Evolutionary conservation across 2,113 vertebrate genomes (phyloP).

Genomic region (Paradisaea rubra): DNA sequence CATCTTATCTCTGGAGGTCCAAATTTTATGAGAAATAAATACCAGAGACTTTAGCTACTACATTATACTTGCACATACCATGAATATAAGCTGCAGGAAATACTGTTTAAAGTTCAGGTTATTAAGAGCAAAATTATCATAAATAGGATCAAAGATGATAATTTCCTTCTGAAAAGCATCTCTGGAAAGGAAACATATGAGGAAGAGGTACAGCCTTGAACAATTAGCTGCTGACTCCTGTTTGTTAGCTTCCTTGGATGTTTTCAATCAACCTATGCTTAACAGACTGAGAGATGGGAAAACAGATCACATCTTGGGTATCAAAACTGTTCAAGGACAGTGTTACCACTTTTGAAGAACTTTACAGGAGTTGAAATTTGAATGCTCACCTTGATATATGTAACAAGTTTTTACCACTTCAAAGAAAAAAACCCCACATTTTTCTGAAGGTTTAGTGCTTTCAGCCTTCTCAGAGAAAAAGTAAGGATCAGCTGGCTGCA

Average conservation of each 20-base stretch:
- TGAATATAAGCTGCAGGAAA: background rate
- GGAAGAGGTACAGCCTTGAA: background rate
- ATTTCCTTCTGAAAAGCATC: background rate
- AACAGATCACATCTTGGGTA: background rate
- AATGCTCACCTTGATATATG: background rate
- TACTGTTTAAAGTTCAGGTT: constrained; percentile 2
- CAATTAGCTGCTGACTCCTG: background rate
- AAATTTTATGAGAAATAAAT: background rate
- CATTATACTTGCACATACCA: background rate
- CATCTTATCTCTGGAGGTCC: background rate
- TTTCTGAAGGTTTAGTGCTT: background rate
- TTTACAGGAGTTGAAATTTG: background rate
- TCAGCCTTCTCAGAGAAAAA: background rate
- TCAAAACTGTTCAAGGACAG: background rate
- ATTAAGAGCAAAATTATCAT: constrained; percentile 44
- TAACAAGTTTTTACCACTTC: background rate
- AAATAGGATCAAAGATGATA: background rate
- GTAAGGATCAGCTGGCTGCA: background rate
- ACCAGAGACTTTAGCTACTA: background rate
- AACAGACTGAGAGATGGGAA: background rate
- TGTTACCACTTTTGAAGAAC: background rate
- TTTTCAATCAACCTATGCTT: background rate
- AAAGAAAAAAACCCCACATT: background rate
- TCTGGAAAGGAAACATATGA: background rate
- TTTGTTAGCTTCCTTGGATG: background rate